Evolutionary conservation across 2,797 vertebrate species (phyloP), one percentile per base, ranked within the genome.

Genomic region (Nyctibius grandis): DNA sequence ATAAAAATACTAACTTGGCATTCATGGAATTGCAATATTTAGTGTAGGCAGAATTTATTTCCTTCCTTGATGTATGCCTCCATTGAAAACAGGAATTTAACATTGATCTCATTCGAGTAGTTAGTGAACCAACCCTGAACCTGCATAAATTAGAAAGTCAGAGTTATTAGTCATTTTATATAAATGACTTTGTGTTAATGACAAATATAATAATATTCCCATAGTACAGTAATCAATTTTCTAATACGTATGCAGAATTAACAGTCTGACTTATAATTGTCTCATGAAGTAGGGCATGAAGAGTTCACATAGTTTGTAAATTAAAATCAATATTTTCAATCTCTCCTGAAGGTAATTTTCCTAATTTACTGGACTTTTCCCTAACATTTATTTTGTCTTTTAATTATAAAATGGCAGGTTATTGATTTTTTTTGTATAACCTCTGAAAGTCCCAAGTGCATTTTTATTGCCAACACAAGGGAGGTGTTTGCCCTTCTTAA

Each of bases 311-410:
- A 98, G 98, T 98, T 99, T 98, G 97, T 98, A 98, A 98, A 99
- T 99, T 98, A 98, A 98, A 99, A 99, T 99, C 98, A 98, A 99
- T 99, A 99, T 97, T 99, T 99, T 98, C 98, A 98, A 98, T 99
- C 98, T 98, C 98, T 98, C 95, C 97, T 98, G 97, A 98, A 98
- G 97, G 98, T 98, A 97, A 97, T 99, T 99, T 99, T 98, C 98
- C 97, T 99, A 99, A 99, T 99, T 99, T 98, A 98, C 97, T 97
- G 97, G 97, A 98, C 97, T 97, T 98, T 97, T 94, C 89, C 96
- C 95, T 97, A 97, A 98, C 98, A 98, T 98, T 98, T 98, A 98
- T 98, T 98, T 98, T 98, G 97, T 97, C 97, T 98, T 98, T 98
- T 98, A 98, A 98, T 98, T 98, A 98, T 98, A 98, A 98, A 98